Evolutionary conservation across 2,113 vertebrate genomes (phyloP), one percentile per base, ranked within the genome.

Genomic region (Pseudorhombus dupliciocellatus): DNA sequence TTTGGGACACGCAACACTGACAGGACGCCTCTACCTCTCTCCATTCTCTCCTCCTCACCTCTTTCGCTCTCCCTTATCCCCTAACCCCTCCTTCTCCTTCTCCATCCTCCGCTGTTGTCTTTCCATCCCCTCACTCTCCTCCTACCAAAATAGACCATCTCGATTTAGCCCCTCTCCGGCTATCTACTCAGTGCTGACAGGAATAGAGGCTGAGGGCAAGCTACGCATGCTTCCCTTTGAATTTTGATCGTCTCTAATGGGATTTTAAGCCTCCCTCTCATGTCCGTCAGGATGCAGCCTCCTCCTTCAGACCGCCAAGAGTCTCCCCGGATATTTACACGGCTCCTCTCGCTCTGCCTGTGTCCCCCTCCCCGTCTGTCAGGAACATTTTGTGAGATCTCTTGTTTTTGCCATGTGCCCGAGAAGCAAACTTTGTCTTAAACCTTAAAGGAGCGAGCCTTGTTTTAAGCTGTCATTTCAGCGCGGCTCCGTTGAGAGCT

Each of bases 171-270:
- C 75, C 59, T 89, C 83, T 81, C 75, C 72, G 66, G 70, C 74
- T 61, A 77, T 85, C 84, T 86, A 75, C 83, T 86, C 80, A 44
- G 73, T 63, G 70, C 73, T 81, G 88, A 84, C 86, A 77, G 80
- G 84, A 90, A 92, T 89, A 90, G 89, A 92, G 75, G 64, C 73
- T 72, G 81, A 84, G 86, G 80, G 76, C 80, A 81, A 77, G 67
- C 81, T 55, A 24, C 59, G 74, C 71, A 67, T 61, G 82, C 82
- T 65, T 78, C 73, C 70, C 69, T 83, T 89, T 88, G 80, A 87
- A 90, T 88, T 90, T 78, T 86, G 75, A 87, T 85, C 44, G 58
- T 51, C 83, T 66, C 81, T 87, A 89, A 89, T 91, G 86, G 89
- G 86, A 89, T 89, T 89, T 84, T 84, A 84, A 66, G 73, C 58